Conservation (phyloP, 2,888 invertebrate genomes). For the Copidosoma aretas region DNA sequence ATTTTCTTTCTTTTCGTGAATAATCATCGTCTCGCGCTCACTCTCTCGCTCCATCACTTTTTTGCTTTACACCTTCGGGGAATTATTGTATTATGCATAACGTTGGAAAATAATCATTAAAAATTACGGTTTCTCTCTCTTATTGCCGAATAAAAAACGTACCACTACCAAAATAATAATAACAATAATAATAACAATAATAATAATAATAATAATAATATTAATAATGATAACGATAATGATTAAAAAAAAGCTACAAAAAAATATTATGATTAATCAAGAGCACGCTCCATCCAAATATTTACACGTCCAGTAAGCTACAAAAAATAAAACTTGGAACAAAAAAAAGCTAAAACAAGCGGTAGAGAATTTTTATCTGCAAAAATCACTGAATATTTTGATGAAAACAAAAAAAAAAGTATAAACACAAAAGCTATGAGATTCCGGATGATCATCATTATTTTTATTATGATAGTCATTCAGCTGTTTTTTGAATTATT, state of each 20-base stretch:
- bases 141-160: not conserved
- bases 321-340: constrained; percentile 50
- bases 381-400: no score
- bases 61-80: constrained; percentile 4
- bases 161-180: not conserved
- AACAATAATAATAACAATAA: constrained; percentile 1
- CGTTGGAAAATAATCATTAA: not conserved
- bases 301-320: constrained; percentile 54
- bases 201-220: not conserved
- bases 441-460: no score
- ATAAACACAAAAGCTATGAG: no score
- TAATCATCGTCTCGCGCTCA: not conserved
- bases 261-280: constrained; percentile 41
- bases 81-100: no score
- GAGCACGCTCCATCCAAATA: constrained; percentile 61
- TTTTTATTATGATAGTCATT: no score
- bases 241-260: not conserved
- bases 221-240: not conserved
- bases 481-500: no score
- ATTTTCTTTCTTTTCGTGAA: not conserved
- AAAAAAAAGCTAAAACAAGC: not conserved
- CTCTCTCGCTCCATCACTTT: constrained; percentile 7
- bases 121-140: constrained; percentile 1
- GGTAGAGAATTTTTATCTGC: no score
- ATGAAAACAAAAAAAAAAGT: no score